These are phyloP conservation scores for Aspidapion aeneum DNA, from an alignment of 2,888 invertebrate genomes.

Conservation along the genomic window DNA sequence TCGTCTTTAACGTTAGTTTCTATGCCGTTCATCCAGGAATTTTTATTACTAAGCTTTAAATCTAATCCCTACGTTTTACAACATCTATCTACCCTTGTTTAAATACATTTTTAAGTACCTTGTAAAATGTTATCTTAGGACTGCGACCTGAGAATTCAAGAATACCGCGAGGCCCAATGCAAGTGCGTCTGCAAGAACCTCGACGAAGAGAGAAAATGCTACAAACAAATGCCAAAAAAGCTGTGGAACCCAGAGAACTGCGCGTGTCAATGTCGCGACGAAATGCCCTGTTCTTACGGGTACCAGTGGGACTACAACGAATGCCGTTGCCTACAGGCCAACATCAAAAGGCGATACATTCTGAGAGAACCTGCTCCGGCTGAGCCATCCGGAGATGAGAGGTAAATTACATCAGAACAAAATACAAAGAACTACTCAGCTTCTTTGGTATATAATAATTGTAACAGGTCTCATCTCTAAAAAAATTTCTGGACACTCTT, in stretches of 20 bases:
- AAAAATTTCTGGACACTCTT: too few relatives aligned
- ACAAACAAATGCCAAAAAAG: constrained; percentile 50
- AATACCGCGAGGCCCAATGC: constrained; percentile 55
- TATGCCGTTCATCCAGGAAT: too few relatives aligned
- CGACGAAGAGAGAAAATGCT: constrained; percentile 60
- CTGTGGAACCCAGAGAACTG: constrained; percentile 61
- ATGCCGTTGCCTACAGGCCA: constrained; percentile 51
- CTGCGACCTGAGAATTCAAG: constrained; percentile 53
- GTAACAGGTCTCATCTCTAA: too few relatives aligned
- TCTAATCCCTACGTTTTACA: too few relatives aligned
- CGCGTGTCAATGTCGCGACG: constrained; percentile 56
- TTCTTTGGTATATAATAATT: too few relatives aligned
- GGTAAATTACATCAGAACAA: too few relatives aligned
- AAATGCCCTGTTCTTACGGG: constrained; percentile 58
- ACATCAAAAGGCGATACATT: constrained; percentile 26
- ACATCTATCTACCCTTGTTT: too few relatives aligned
- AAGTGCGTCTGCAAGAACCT: constrained; percentile 58
- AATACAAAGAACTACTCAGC: too few relatives aligned
- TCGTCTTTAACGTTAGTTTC: too few relatives aligned
- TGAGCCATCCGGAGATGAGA: background rate
- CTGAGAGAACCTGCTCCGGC: background rate
- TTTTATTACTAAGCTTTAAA: too few relatives aligned
- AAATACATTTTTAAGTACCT: too few relatives aligned
- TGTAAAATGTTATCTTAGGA: constrained; percentile 52
- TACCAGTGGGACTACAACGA: constrained; percentile 55